Base-by-base conservation (phyloP, 2,888 invertebrate species). In the Linnaemya tessellans region DNA sequence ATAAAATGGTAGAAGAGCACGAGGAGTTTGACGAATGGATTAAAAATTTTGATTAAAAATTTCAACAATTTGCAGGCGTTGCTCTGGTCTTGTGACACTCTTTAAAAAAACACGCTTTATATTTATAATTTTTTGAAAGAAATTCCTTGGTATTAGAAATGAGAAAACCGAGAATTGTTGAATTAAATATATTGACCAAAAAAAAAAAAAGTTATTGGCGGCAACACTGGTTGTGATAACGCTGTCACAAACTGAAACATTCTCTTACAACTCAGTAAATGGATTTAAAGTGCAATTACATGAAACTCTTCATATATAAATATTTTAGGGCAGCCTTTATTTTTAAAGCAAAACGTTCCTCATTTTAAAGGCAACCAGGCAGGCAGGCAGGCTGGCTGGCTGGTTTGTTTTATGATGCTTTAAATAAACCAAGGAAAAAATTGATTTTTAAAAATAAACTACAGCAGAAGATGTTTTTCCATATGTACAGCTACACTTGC, bases 261-360 rank as follows among this genome's bases (percentile, higher is more conserved):
- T 35, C 43, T 30, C 18, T 22, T 0, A 43, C 13, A 64, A 38
- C 3, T 62, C 20, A 22, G 30, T 35, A 64, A 70, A 80, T 73
- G 80, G 22, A 65, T 67, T 73, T 73, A 38, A 58, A 73, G 46
- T 49, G 64, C 70, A 79, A 70, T 70, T 71, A 64, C 20, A 71
- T 71, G 10, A 79, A 79, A 74, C 43, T 56, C n/a, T 65, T 38
- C 15, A 15, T 13, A 41, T 38, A n/a, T n/a, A n/a, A n/a, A 10
- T n/a, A 65, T 65, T 22, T 70, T n/a, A 20, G 15, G 25, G 41
- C 51, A 11, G 20, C 25, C 41, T 58, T 70, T 78, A 22, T 58
- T 49, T 65, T 68, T 54, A 25, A 60, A 35, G 35, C 35, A 38
- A 73, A 62, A 65, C 62, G 22, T 77, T 74, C 11, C 25, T 38